Base-by-base conservation (phyloP, 23 tunicate species). In the Diplosoma virens region DNA sequence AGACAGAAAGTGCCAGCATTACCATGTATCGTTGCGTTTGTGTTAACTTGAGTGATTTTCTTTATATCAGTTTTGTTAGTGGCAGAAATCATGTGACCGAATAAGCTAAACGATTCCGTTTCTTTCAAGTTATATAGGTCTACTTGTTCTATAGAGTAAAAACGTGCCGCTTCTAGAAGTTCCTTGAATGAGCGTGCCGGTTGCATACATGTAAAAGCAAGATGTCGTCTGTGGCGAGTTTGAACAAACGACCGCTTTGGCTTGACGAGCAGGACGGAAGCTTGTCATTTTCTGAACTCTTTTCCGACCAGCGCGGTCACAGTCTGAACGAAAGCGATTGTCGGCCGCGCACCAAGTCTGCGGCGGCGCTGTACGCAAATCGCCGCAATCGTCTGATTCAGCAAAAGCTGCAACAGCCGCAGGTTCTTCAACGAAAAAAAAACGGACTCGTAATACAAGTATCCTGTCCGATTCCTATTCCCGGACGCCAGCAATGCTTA, bases 241-340 rank as follows among this genome's bases (percentile, higher is more conserved):
- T 5, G 17, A 5, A 7, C 17, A 27, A 35, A 61, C 9, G 69
- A 29, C 69, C 69, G 35, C 9, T 61, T 5, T 61, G 69, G 69
- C 35, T 61, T 2, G 30, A 29, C 35, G 69, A 67, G 21, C 74
- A 67, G 9, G 70, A 63, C 30, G 14, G 70, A 29, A 25, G 36
- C 9, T 17, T 35, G 7, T 37, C 27, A 16, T 67, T 67, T 22
- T 35, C 50, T 16, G 50, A 18, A 2, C 5, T 67, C 29, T 67
- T 37, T 17, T 11, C 3, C 5, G 74, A 37, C 6, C 26, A 23
- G 16, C 25, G 50, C 20, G 17, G 5, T 23, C 52, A 18, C 3
- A 25, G 20, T n/a, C 6, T 5, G 23, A n/a, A 16, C 25, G 52
- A 35, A 35, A 52, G 36, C 3, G 74, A 67, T 7, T 17, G 36